A percentile compares a stretch with the other conserved stretches of the same genome.
These are phyloP conservation scores for Zootermopsis nevadensis DNA, from an alignment of 2,888 invertebrate genomes.

Conservation along the genomic window DNA sequence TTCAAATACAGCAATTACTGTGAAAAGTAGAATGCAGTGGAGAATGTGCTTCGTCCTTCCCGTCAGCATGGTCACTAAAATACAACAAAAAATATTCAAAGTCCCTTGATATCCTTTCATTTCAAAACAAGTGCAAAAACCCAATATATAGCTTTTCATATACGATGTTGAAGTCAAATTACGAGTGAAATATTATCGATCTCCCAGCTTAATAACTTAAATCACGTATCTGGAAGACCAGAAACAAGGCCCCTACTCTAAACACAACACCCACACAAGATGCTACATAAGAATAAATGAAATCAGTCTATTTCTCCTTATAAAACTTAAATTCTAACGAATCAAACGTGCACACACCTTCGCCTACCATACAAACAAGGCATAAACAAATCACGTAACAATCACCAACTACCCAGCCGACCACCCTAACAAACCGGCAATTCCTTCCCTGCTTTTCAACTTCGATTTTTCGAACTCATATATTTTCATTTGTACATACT, in stretches of 20 bases:
- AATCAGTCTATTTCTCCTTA: background rate
- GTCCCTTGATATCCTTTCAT: background rate
- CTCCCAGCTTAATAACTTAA: background rate
- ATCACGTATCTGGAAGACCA: background rate
- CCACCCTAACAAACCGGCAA: slow-evolving; percentile 4
- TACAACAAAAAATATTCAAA: background rate
- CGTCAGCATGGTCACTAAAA: slow-evolving; percentile 54
- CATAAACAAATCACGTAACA: background rate
- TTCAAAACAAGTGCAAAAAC: too few species aligned
- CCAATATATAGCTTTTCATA: background rate
- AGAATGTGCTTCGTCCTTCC: slow-evolving; percentile 82
- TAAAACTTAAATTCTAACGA: background rate
- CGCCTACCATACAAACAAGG: background rate
- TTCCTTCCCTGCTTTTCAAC: background rate
- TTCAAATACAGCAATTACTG: slow-evolving; percentile 81
- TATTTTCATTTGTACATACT: background rate
- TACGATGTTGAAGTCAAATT: background rate
- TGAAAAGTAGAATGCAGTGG: slow-evolving; percentile 80
- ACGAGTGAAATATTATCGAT: background rate
- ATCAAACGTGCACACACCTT: background rate
- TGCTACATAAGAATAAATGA: background rate
- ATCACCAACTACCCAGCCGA: background rate
- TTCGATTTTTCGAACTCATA: slow-evolving; percentile 22
- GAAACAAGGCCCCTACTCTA: background rate
- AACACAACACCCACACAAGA: background rate